Evolutionary conservation across 2,888 invertebrate genomes (phyloP), one percentile per base, ranked within the genome.

Genomic region (Saturnia pavonia): DNA sequence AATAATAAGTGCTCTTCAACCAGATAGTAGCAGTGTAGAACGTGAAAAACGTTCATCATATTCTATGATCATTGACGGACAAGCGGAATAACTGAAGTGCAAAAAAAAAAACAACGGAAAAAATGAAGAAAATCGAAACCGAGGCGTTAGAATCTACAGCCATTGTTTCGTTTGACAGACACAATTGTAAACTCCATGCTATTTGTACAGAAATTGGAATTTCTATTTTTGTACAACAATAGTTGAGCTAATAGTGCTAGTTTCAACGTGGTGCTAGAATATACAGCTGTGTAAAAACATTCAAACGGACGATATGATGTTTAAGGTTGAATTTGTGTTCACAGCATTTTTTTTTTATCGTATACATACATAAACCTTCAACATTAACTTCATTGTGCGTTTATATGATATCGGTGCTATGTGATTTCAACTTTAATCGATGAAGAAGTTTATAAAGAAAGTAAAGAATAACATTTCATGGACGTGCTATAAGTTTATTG

Each of bases 81-180:
- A 85, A 78, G 77, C 79, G 78, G 77, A 86, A 80, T 81, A 84
- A 85, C 78, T 82, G 77, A 85, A 82, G 89, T 89, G 90, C 90
- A 89, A 85, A 83, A 82, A 63, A n/a, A n/a, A 80, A 87, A 85
- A 81, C 82, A 87, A 85, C 81, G 83, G 85, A 85, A 85, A 88
- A 82, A 85, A 80, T 84, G 82, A 82, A 86, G 75, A 82, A 72
- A 77, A 73, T 48, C 71, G 79, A 88, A 88, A 86, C 88, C 86
- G 87, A 92, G 90, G 91, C 90, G 91, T 92, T 92, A 92, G 89
- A 85, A 79, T 88, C 84, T 76, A 87, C 89, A 91, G 91, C 90
- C 91, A 88, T 86, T 85, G 82, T 82, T 84, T 88, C 82, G 80
- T 85, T 79, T 80, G 85, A 88, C 80, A 86, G 86, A 83, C 77